Evolutionary conservation across 2,888 invertebrate species (phyloP).

Genomic region (Prosopocoilus inquinatus): DNA sequence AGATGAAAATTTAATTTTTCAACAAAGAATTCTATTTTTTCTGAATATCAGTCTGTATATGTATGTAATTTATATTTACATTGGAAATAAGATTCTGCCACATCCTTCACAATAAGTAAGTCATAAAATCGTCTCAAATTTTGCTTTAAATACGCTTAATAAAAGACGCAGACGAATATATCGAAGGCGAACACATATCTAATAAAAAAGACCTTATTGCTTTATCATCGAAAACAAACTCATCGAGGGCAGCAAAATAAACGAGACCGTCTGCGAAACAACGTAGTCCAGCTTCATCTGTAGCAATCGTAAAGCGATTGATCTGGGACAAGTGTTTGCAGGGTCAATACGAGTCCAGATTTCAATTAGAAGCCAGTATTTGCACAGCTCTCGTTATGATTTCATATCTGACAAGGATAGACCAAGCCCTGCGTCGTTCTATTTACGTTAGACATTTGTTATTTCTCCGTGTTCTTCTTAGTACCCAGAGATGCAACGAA

Average conservation of each 20-base stretch:
- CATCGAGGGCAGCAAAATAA: conserved; percentile 44
- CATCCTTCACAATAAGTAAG: too few species aligned
- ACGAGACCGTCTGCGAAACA: conserved; percentile 28
- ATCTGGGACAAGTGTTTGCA: conserved; percentile 51
- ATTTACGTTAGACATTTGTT: conserved; percentile 33
- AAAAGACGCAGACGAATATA: too few species aligned
- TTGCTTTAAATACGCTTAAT: too few species aligned
- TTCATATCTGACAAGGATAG: conserved; percentile 49
- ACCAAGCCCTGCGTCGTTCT: conserved; percentile 29
- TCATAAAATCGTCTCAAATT: too few species aligned
- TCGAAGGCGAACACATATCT: not conserved
- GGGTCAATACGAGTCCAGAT: conserved; percentile 51
- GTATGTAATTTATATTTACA: too few species aligned
- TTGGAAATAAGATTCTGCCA: too few species aligned
- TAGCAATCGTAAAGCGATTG: conserved; percentile 44
- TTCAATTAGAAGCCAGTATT: conserved; percentile 52
- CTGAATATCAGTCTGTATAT: too few species aligned
- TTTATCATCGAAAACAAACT: conserved; percentile 45
- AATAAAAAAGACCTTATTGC: conserved; percentile 37
- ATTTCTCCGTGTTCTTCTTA: conserved; percentile 4
- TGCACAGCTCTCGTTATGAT: conserved; percentile 52
- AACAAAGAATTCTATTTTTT: too few species aligned
- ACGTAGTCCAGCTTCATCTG: conserved; percentile 37
- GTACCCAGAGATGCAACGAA: not conserved
- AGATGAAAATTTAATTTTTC: too few species aligned